phyloP scores from a whole-genome alignment of 2,797 vertebrate genomes.

The Clarias platycephalus region DNA sequence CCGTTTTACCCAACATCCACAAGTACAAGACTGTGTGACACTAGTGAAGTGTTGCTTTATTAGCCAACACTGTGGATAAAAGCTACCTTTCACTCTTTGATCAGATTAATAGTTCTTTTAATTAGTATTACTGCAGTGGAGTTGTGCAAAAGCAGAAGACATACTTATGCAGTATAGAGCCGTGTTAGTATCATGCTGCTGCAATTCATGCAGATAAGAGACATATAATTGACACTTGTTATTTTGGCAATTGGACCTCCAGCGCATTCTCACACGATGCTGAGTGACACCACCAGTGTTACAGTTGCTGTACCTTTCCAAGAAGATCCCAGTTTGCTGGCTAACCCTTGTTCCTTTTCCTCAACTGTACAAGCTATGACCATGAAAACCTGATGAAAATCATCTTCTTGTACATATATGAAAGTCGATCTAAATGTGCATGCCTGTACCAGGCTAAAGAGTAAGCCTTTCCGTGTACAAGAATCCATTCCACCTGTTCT shows the following conservation, averaged over 20 bases:
- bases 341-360: too few species aligned
- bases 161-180: neutral
- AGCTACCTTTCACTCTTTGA: neutral
- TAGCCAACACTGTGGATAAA: neutral
- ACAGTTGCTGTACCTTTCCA: neutral
- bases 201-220: neutral
- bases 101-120: neutral
- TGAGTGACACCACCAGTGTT: neutral
- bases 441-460: neutral
- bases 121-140: neutral
- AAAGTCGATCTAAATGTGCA: neutral
- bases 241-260: neutral
- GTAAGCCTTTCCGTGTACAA: neutral
- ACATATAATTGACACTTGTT: neutral
- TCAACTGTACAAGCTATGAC: neutral
- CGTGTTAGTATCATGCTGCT: neutral
- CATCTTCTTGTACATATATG: neutral
- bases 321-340: too few species aligned
- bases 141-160: neutral
- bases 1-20: neutral
- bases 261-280: neutral
- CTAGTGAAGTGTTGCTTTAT: neutral
- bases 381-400: neutral
- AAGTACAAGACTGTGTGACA: neutral
- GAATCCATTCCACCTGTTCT: neutral